Conservation (phyloP, 2,113 vertebrate genomes). For the Cyanoliseus patagonus region DNA sequence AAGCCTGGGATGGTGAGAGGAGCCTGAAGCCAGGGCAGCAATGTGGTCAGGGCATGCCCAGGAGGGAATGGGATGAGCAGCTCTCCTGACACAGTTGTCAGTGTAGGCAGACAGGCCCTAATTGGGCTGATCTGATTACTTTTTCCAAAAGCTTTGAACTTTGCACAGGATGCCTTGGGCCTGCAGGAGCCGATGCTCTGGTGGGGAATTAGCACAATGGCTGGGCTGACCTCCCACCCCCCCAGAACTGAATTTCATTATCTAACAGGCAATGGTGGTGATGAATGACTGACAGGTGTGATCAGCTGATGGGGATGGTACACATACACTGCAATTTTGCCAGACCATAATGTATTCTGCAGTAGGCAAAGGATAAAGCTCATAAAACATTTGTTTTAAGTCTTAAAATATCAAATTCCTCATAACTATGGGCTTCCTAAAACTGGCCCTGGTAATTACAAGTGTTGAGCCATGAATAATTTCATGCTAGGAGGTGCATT, state of each 20-base stretch:
- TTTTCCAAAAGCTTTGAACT: conserved; percentile 63
- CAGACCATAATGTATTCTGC: conserved; percentile 55
- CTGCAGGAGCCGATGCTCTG: background rate
- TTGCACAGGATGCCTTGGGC: conserved; percentile 29
- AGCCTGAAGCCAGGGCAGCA: conserved; percentile 20
- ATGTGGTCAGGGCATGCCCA: background rate
- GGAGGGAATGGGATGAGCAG: background rate
- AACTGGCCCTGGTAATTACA: conserved; percentile 74
- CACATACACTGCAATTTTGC: background rate
- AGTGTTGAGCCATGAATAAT: conserved; percentile 70
- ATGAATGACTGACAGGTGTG: conserved; percentile 73
- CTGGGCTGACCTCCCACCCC: background rate
- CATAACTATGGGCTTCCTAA: conserved; percentile 59
- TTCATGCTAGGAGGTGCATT: conserved; percentile 56
- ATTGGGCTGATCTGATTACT: conserved; percentile 42
- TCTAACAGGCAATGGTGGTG: conserved; percentile 1
- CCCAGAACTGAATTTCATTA: background rate
- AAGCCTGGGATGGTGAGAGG: conserved; percentile 1
- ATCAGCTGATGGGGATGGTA: conserved; percentile 66
- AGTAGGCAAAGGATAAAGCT: conserved; percentile 65
- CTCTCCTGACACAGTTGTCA: conserved; percentile 49
- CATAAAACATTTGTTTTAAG: conserved; percentile 82
- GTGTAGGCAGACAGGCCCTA: conserved; percentile 49
- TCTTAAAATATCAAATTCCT: conserved; percentile 86
- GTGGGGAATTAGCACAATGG: background rate